phyloP scores from a whole-genome alignment of 2,113 vertebrate genomes.

The Tenebrosternarchus preto region DNA sequence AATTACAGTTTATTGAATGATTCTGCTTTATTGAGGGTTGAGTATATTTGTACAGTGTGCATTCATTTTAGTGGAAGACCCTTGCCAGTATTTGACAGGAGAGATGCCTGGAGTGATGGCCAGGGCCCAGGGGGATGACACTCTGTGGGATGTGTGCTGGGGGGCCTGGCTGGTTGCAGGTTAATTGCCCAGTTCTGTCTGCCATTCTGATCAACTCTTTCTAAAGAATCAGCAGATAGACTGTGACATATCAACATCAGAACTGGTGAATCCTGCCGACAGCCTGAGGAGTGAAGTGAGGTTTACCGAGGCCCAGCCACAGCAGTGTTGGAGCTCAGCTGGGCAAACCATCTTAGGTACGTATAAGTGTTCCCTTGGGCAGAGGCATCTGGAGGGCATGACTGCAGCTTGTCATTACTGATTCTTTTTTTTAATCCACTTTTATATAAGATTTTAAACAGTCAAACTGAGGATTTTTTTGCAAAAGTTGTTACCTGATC shows the following conservation, averaged over 20 bases:
- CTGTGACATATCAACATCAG: conserved; percentile 11
- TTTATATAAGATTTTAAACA: not conserved
- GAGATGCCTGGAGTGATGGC: not conserved
- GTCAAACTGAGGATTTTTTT: not conserved
- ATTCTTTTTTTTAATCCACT: not conserved
- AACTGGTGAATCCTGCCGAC: conserved; percentile 15
- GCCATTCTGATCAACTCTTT: conserved; percentile 30
- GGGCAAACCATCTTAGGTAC: conserved; percentile 6
- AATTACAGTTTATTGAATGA: no score
- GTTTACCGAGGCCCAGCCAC: not conserved
- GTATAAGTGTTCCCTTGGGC: conserved; percentile 5
- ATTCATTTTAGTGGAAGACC: not conserved
- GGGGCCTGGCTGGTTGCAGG: conserved; percentile 9
- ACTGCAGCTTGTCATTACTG: not conserved
- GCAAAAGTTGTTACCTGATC: conserved; percentile 6
- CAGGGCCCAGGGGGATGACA: conserved; percentile 2
- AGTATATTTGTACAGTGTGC: conserved; percentile 31
- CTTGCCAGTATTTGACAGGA: conserved; percentile 5
- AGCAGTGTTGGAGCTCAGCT: conserved; percentile 22
- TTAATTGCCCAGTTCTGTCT: conserved; percentile 34
- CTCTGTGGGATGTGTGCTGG: not conserved
- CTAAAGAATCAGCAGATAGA: conserved; percentile 10
- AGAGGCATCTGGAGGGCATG: not conserved
- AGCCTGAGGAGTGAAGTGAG: conserved; percentile 16
- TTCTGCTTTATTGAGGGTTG: not conserved